Base-by-base conservation (phyloP, 1,140 invertebrate genomes). In the Pseudomyrmex dendroicus region DNA sequence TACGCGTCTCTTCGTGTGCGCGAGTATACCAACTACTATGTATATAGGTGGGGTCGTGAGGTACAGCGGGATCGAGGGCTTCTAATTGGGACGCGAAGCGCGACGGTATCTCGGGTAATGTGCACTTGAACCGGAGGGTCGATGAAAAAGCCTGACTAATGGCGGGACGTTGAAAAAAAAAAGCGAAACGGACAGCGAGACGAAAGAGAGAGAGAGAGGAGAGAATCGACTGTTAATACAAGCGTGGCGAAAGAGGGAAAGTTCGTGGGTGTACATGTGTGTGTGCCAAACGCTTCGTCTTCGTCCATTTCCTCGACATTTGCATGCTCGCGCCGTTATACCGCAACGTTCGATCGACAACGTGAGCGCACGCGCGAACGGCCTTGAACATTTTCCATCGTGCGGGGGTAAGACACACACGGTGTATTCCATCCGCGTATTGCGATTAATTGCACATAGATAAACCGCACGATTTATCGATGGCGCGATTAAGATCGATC, bases 371-470 rank as follows among this genome's bases (percentile, higher is more conserved):
- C 25, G 59, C 2, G 25, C 13, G 12, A 59, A 59, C 63, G 73
- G 54, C 73, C 73, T 83, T 83, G 82, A 77, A 78, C 22, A 44
- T 64, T 83, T 77, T 61, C 73, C 63, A 48, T 35, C 73, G 73
- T 35, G 20, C 20, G 0, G 61, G 0, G 61, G 46, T 44, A 50
- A 22, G 2, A 13, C 10, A 13, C 50, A 13, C 13, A 13, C 50
- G 7, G 50, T 7, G 35, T 35, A 35, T 35, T 35, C 5, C 7
- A 35, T 5, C 9, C 73, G 44, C 46, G 61, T 20, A 20, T 15
- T 52, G 61, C 61, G 50, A 59, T 83, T 78, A 83, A 78, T 78
- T 50, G 48, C 48, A 15, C 13, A 48, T 10, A 52, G 68, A 73
- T 82, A 62, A 82, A 74, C 22, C 46, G 20, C 25, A 12, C 59